phyloP scores from a whole-genome alignment of 2,888 invertebrate genomes.

The Chouioia cunea region DNA sequence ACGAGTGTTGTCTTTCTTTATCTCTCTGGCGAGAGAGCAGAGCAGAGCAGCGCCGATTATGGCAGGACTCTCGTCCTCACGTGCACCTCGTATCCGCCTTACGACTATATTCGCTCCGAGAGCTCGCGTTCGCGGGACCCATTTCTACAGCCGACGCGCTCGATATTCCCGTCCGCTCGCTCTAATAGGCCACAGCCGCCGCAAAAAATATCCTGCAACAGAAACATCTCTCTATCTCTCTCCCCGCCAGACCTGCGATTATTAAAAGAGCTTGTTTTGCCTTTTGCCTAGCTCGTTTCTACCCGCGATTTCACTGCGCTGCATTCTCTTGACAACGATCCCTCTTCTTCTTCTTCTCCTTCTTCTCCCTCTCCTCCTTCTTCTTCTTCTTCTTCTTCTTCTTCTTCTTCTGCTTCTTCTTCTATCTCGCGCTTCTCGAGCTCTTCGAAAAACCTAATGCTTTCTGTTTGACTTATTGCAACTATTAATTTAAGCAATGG shows the following conservation, averaged over 20 bases:
- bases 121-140: neutral
- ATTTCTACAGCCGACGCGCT: neutral
- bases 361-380: neutral
- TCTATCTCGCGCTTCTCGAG: neutral
- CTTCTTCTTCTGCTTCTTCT: neutral
- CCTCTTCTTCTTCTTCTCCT: neutral
- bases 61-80: slow-evolving; percentile 20
- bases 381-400: neutral
- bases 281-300: no score
- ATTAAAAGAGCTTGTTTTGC: slow-evolving; percentile 15
- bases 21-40: slow-evolving; percentile 1
- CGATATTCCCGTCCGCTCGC: neutral
- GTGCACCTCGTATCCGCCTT: neutral
- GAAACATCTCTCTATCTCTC: neutral
- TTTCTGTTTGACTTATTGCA: no score
- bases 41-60: slow-evolving; percentile 29
- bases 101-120: slow-evolving; percentile 15
- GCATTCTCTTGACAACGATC: neutral
- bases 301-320: no score
- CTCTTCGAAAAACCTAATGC: neutral
- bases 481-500: no score
- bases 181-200: slow-evolving; percentile 1
- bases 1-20: neutral
- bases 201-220: neutral
- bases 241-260: neutral